These are phyloP conservation scores for Oreamnos americanus DNA, from an alignment of 2,113 vertebrate genomes.

Conservation along the genomic window DNA sequence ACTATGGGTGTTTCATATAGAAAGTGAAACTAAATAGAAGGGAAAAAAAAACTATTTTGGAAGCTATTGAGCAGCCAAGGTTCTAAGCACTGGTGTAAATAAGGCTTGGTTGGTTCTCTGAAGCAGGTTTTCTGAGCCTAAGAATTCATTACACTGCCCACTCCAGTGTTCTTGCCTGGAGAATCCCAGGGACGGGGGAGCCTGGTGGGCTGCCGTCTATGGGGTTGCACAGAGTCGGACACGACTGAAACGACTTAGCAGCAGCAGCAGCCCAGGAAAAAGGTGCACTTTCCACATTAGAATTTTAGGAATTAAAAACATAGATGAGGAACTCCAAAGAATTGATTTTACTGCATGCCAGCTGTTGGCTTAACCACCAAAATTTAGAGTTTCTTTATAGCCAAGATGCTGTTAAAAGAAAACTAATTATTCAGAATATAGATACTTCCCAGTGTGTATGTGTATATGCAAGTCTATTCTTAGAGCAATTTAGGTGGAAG, in stretches of 20 bases:
- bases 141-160: neutral
- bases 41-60: slow-evolving; percentile 13
- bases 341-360: neutral
- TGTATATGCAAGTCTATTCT: neutral
- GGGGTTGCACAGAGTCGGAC: too few species aligned
- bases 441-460: neutral
- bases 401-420: neutral
- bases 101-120: neutral
- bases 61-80: neutral
- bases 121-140: neutral
- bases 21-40: slow-evolving; percentile 70
- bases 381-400: neutral
- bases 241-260: too few species aligned
- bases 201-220: too few species aligned
- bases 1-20: neutral
- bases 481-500: neutral
- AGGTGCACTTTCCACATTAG: neutral
- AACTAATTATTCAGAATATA: neutral
- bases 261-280: neutral
- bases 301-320: neutral
- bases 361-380: neutral
- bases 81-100: neutral
- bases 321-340: neutral
- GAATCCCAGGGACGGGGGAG: too few species aligned
- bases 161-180: too few species aligned